A percentile compares a stretch with the other conserved stretches of the same genome.
phyloP scores from a whole-genome alignment of 2,888 invertebrate species.

The Bugulina stolonifera region DNA sequence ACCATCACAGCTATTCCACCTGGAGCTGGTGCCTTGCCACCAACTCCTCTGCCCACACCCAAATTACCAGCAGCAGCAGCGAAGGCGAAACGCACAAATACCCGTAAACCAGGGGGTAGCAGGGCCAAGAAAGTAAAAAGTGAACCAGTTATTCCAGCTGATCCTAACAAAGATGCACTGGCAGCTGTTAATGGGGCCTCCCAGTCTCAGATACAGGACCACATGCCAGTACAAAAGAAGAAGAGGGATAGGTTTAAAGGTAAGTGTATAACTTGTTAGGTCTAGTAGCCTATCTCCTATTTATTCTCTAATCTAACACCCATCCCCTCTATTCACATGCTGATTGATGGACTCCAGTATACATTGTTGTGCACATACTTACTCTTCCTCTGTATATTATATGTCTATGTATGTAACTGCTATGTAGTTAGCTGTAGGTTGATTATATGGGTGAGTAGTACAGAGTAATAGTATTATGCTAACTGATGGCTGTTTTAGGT shows the following conservation, averaged over 20 bases:
- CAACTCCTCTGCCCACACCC: no score
- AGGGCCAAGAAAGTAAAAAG: constrained; percentile 12
- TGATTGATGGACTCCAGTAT: no score
- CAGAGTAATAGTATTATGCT: no score
- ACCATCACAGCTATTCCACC: neutral
- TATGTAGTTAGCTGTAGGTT: no score
- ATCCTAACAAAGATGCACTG: neutral
- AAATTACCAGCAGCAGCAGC: neutral
- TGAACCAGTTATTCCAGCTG: neutral
- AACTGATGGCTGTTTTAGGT: no score
- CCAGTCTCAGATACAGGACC: constrained; percentile 21
- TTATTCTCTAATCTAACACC: neutral
- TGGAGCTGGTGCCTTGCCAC: neutral
- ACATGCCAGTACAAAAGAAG: constrained; percentile 49
- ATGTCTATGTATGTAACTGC: no score
- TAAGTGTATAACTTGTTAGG: constrained; percentile 28
- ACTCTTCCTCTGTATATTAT: no score
- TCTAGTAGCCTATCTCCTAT: no score
- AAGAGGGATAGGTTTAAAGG: constrained; percentile 51
- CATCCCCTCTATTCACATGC: no score
- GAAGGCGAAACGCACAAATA: neutral
- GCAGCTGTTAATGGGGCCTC: neutral
- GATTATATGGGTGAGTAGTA: no score
- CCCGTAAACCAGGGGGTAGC: neutral
- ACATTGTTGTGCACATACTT: no score